Percentiles rank a stretch among this genome's conserved stretches.
These are phyloP conservation scores for Pangasianodon gigas DNA, from an alignment of 2,113 vertebrate genomes.

Conservation along the genomic window DNA sequence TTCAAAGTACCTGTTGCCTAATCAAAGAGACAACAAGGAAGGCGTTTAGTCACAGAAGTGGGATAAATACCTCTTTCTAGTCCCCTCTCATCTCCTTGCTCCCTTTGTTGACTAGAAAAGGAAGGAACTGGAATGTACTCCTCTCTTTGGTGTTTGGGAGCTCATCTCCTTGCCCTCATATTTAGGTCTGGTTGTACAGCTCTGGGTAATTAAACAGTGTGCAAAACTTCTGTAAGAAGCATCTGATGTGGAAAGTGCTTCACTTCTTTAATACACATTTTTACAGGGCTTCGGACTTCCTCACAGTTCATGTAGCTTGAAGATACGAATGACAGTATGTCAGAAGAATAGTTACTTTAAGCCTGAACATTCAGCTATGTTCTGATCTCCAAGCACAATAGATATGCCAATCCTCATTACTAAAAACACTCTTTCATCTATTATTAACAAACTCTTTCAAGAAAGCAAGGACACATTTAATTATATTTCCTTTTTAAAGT, in stretches of 20 bases:
- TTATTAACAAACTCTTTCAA: slow-evolving; percentile 21
- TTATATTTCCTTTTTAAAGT: slow-evolving; percentile 37
- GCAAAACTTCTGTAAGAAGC: neutral
- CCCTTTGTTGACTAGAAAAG: slow-evolving; percentile 36
- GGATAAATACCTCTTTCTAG: slow-evolving; percentile 41
- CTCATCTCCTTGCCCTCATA: slow-evolving; percentile 34
- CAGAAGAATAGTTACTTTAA: slow-evolving; percentile 23
- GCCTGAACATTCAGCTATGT: slow-evolving; percentile 18
- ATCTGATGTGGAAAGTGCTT: neutral
- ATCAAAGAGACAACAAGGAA: slow-evolving; percentile 44
- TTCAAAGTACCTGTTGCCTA: slow-evolving; percentile 53
- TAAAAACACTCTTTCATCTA: slow-evolving; percentile 17
- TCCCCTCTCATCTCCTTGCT: slow-evolving; percentile 30
- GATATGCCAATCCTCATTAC: slow-evolving; percentile 9
- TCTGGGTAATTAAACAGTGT: slow-evolving; percentile 16
- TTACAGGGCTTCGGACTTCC: neutral
- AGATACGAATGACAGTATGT: slow-evolving; percentile 20
- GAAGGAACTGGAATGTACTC: slow-evolving; percentile 11
- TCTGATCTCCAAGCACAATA: slow-evolving; percentile 23
- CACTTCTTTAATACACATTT: neutral
- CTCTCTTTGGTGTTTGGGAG: slow-evolving; percentile 33
- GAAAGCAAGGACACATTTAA: slow-evolving; percentile 27
- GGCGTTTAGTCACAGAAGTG: slow-evolving; percentile 26
- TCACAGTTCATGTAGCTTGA: neutral
- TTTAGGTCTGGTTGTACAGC: neutral